A percentile compares a stretch with the other conserved stretches of the same genome.
Evolutionary conservation across 2,888 invertebrate genomes (phyloP).

Genomic region (Yponomeuta evonymella): DNA sequence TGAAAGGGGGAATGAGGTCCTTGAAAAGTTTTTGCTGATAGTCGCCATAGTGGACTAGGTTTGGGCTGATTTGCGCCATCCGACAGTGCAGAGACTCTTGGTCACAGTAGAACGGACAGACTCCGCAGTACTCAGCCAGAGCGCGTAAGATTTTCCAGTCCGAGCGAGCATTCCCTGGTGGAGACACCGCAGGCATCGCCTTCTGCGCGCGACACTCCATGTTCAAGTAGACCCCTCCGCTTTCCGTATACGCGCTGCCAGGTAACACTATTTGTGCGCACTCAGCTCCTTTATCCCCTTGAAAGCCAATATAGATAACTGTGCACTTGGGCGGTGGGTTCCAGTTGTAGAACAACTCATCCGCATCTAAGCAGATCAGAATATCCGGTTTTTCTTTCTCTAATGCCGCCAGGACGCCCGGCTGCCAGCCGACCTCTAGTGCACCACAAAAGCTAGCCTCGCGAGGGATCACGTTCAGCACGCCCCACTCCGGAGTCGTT

Average conservation of each 20-base stretch:
- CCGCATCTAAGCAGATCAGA: slow-evolving; percentile 93
- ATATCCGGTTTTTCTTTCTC: slow-evolving; percentile 82
- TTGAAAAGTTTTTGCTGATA: slow-evolving; percentile 46
- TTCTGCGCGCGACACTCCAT: slow-evolving; percentile 96
- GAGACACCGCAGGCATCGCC: slow-evolving; percentile 89
- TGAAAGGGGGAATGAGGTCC: slow-evolving; percentile 31
- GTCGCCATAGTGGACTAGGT: slow-evolving; percentile 39
- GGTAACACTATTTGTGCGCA: slow-evolving; percentile 94
- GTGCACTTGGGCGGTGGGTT: slow-evolving; percentile 85
- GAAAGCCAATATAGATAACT: slow-evolving; percentile 93
- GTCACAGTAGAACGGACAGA: slow-evolving; percentile 47
- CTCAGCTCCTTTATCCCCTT: slow-evolving; percentile 94
- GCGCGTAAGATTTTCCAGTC: slow-evolving; percentile 96
- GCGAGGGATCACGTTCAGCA: slow-evolving; percentile 93
- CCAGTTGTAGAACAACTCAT: slow-evolving; percentile 86
- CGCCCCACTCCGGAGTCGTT: slow-evolving; percentile 39
- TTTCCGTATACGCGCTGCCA: slow-evolving; percentile 98
- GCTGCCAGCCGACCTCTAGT: slow-evolving; percentile 93
- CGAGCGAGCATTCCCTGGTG: slow-evolving; percentile 93
- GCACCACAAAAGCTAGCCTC: slow-evolving; percentile 96
- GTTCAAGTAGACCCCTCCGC: slow-evolving; percentile 94
- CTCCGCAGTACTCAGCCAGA: slow-evolving; percentile 48
- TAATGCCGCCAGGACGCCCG: slow-evolving; percentile 78
- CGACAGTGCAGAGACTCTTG: slow-evolving; percentile 38
- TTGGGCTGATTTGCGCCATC: slow-evolving; percentile 56